These are phyloP conservation scores for Mus spicilegus DNA, from an alignment of 2,113 vertebrate genomes.

Conservation along the genomic window DNA sequence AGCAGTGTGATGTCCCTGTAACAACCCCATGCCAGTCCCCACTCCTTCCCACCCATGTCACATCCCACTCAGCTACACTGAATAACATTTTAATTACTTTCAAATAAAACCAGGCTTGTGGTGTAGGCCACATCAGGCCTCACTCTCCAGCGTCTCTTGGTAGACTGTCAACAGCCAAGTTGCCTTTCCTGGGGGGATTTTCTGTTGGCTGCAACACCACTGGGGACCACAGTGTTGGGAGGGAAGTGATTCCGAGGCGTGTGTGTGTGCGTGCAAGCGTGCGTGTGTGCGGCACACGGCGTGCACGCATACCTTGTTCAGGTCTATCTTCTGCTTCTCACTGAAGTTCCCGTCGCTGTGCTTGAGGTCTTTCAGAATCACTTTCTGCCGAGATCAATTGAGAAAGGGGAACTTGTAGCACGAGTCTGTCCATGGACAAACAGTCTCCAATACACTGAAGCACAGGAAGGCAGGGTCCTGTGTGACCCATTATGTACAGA, in stretches of 20 bases:
- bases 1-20: neutral
- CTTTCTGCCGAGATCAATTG: conserved; percentile 87
- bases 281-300: neutral
- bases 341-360: conserved; percentile 93
- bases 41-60: neutral
- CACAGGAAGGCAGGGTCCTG: neutral
- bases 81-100: neutral
- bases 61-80: neutral
- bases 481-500: neutral
- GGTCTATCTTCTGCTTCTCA: conserved; percentile 94
- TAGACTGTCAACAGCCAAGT: neutral
- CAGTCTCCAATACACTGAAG: neutral
- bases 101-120: neutral
- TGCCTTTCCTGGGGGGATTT: neutral
- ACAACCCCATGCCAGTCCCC: neutral
- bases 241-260: neutral
- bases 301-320: conserved; percentile 91
- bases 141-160: neutral
- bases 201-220: neutral
- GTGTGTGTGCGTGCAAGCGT: neutral
- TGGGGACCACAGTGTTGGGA: neutral
- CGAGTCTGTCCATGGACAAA: neutral
- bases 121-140: neutral
- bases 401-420: neutral
- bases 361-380: conserved; percentile 95